Conservation (phyloP, 2,888 invertebrate species). For the Heliconius aoede region DNA sequence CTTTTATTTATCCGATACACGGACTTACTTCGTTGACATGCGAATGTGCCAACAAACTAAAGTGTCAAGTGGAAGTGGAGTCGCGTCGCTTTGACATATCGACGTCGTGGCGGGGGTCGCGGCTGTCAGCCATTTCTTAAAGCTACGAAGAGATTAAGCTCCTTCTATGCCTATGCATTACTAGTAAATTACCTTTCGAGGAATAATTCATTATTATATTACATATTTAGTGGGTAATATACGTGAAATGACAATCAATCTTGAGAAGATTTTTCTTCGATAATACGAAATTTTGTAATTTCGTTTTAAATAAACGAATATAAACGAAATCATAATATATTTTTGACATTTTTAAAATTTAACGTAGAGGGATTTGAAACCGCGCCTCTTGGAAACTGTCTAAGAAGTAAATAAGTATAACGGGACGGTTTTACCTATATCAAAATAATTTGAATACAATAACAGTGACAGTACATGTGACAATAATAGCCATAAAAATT, state of each 20-base stretch:
- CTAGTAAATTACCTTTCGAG: conserved; percentile 20
- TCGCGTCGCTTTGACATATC: conserved; percentile 54
- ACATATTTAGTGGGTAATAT: neutral
- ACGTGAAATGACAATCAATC: neutral
- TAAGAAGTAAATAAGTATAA: too few species aligned
- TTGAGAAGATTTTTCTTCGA: neutral
- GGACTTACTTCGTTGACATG: conserved; percentile 57
- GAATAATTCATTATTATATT: conserved; percentile 5
- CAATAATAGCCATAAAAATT: too few species aligned
- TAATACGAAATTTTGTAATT: neutral
- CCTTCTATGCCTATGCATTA: conserved; percentile 33
- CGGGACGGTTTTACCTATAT: too few species aligned
- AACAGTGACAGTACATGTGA: too few species aligned
- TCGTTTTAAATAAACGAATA: too few species aligned
- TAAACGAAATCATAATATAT: too few species aligned
- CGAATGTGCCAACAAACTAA: conserved; percentile 65
- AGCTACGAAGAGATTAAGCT: conserved; percentile 35
- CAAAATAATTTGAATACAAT: too few species aligned
- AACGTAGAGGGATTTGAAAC: too few species aligned
- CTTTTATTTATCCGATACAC: conserved; percentile 39
- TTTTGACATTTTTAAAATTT: too few species aligned
- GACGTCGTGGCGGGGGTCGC: conserved; percentile 55
- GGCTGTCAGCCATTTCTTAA: conserved; percentile 55
- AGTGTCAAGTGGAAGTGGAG: conserved; percentile 60
- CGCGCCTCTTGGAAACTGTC: too few species aligned